Conservation (phyloP, 2,888 invertebrate species). For the Chloromyia formosa region DNA sequence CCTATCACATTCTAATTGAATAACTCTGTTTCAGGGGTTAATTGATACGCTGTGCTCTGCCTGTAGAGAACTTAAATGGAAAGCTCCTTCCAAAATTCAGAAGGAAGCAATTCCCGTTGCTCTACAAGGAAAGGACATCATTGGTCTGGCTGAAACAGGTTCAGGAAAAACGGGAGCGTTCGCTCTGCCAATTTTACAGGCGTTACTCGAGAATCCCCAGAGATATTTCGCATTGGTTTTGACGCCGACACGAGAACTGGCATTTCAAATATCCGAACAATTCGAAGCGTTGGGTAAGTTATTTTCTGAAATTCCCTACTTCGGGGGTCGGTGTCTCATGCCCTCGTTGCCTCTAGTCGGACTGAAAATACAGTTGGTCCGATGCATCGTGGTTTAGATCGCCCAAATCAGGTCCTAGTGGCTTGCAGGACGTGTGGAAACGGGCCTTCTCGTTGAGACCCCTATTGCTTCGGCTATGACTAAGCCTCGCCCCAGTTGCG, state of each 20-base stretch:
- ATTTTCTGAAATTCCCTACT: too few relatives aligned
- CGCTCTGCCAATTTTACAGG: slow-evolving; percentile 93
- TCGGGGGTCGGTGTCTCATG: too few relatives aligned
- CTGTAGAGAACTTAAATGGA: slow-evolving; percentile 94
- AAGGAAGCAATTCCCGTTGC: slow-evolving; percentile 92
- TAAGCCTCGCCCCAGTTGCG: too few relatives aligned
- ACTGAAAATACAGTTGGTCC: too few relatives aligned
- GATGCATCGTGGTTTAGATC: too few relatives aligned
- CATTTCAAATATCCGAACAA: slow-evolving; percentile 98
- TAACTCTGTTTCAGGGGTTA: slow-evolving; percentile 86
- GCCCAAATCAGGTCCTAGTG: too few relatives aligned
- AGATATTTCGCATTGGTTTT: slow-evolving; percentile 91
- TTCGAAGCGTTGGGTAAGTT: slow-evolving; percentile 91
- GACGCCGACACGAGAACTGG: slow-evolving; percentile 97
- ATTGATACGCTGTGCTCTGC: slow-evolving; percentile 91
- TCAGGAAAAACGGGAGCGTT: slow-evolving; percentile 95
- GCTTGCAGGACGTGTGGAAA: too few relatives aligned
- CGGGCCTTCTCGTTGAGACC: too few relatives aligned
- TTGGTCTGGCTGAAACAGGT: slow-evolving; percentile 80
- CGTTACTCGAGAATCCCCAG: slow-evolving; percentile 89
- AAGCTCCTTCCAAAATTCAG: slow-evolving; percentile 93
- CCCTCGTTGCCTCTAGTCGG: too few relatives aligned
- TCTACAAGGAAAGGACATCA: slow-evolving; percentile 79
- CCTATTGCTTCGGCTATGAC: too few relatives aligned
- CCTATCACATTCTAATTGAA: too few relatives aligned